Evolutionary conservation across 92 coral and sea anemone species (phyloP).

Genomic region (Palythoa grandis): DNA sequence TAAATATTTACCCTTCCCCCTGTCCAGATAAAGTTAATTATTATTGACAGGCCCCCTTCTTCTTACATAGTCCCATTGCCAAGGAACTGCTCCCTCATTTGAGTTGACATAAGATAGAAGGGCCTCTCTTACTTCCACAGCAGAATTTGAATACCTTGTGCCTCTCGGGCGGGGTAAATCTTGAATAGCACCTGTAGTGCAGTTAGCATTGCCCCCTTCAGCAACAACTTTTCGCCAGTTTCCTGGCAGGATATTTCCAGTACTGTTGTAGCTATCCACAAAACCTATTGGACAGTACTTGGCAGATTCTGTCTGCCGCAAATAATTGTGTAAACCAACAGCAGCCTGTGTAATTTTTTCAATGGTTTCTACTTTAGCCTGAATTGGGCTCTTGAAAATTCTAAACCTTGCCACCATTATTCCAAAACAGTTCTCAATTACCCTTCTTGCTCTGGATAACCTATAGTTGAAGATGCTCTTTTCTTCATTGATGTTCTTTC

Average conservation of each 20-base stretch:
- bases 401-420: conserved; percentile 27
- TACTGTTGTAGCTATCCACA: too few species aligned
- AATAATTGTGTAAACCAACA: neutral
- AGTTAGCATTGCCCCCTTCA: conserved; percentile 35
- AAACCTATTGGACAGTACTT: too few species aligned
- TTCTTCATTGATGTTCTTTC: conserved; percentile 45
- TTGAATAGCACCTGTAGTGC: conserved; percentile 29
- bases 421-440: conserved; percentile 37
- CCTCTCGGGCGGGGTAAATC: conserved; percentile 38
- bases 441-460: conserved; percentile 47
- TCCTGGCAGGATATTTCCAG: neutral
- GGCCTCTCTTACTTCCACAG: conserved; percentile 43
- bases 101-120: conserved; percentile 48
- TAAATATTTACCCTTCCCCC: neutral
- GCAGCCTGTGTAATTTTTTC: neutral
- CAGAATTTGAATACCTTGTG: conserved; percentile 34
- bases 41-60: neutral
- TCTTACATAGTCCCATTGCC: neutral
- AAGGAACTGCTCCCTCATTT: conserved; percentile 37
- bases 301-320: neutral
- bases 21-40: neutral
- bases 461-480: conserved; percentile 47
- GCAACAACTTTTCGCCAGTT: conserved; percentile 7
- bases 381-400: conserved; percentile 26
- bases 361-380: conserved; percentile 18